These are phyloP conservation scores for Mimumesa dahlbomi DNA, from an alignment of 2,888 invertebrate genomes.

Conservation along the genomic window DNA sequence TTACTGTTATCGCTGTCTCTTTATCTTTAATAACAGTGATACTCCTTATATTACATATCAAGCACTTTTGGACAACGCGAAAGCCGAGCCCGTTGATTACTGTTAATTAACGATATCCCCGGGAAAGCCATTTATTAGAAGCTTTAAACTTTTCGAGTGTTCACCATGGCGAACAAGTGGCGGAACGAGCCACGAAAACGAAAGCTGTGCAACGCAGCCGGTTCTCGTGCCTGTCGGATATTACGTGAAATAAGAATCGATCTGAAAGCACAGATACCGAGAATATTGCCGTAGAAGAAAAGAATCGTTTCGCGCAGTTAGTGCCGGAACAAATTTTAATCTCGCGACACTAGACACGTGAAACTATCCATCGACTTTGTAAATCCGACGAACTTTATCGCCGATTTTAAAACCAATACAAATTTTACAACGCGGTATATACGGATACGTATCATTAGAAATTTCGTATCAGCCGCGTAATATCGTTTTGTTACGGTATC, in stretches of 20 bases:
- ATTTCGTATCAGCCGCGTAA: no score
- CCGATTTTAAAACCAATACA: no score
- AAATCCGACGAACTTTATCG: no score
- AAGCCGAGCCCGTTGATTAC: constrained; percentile 39
- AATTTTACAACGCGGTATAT: no score
- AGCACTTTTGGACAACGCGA: no score
- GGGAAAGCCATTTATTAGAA: constrained; percentile 46
- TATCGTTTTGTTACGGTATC: no score
- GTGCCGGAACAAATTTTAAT: not conserved
- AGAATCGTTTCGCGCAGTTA: not conserved
- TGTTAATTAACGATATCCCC: constrained; percentile 54
- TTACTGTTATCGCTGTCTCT: no score
- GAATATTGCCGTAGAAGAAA: constrained; percentile 11
- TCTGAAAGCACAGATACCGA: constrained; percentile 32
- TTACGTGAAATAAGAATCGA: constrained; percentile 75
- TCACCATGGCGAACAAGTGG: constrained; percentile 18
- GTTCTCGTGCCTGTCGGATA: constrained; percentile 72
- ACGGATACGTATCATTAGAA: no score
- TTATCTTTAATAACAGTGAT: no score
- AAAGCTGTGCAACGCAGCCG: constrained; percentile 55
- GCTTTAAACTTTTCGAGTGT: constrained; percentile 65
- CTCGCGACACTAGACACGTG: not conserved
- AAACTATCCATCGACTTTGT: no score
- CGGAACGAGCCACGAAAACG: constrained; percentile 44
- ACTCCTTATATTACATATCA: no score